Evolutionary conservation across 2,888 invertebrate species (phyloP).

Genomic region (Cataglyphis albicans): DNA sequence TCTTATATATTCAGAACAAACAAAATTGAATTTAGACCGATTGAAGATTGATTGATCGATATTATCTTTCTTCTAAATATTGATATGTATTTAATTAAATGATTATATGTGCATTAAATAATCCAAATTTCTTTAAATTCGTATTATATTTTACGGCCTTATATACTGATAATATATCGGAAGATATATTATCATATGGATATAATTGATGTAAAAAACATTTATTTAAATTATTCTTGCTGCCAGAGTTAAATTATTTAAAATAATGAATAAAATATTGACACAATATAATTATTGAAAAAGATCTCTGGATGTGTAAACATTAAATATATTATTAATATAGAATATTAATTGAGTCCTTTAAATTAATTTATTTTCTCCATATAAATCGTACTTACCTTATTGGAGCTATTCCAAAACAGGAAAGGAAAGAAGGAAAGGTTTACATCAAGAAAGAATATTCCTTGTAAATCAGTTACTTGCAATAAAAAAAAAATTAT

Average conservation of each 20-base stretch:
- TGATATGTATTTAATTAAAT: background rate
- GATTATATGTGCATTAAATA: background rate
- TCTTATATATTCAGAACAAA: background rate
- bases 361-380: background rate
- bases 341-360: background rate
- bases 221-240: background rate
- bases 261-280: background rate
- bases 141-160: background rate
- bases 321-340: background rate
- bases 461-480: background rate
- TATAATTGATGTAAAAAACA: no score
- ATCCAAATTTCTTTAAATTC: background rate
- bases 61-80: background rate
- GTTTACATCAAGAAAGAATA: background rate
- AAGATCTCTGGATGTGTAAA: background rate
- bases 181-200: background rate
- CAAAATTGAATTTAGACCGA: background rate
- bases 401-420: background rate
- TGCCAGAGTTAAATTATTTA: background rate
- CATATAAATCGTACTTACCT: slow-evolving; percentile 32
- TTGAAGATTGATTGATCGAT: background rate
- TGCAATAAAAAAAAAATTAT: background rate
- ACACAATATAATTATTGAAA: background rate
- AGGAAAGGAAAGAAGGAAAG: background rate
- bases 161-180: background rate